Evolutionary conservation across 2,113 vertebrate genomes (phyloP).

Genomic region (Oostethus manadensis): DNA sequence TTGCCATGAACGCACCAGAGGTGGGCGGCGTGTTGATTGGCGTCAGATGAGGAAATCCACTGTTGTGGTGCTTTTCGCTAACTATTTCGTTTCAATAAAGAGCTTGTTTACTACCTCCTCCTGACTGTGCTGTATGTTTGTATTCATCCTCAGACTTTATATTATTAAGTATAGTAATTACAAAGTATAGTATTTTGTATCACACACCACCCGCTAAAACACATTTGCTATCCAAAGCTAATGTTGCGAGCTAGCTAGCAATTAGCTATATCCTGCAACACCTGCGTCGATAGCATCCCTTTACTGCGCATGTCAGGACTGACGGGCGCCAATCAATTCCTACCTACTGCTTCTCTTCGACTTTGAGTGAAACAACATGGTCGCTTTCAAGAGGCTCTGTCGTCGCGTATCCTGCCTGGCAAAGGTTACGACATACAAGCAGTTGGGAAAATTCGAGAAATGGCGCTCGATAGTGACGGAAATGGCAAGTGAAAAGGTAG

Average conservation of each 20-base stretch:
- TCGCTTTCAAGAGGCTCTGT: conserved; percentile 30
- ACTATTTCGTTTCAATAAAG: too few relatives aligned
- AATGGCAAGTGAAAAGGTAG: conserved; percentile 19
- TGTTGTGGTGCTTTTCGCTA: too few relatives aligned
- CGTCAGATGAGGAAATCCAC: too few relatives aligned
- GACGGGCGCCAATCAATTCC: not conserved
- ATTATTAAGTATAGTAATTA: too few relatives aligned
- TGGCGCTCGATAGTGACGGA: not conserved
- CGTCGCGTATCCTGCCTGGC: conserved; percentile 28
- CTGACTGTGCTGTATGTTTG: too few relatives aligned
- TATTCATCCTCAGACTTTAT: too few relatives aligned
- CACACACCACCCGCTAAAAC: not conserved
- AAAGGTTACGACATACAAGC: conserved; percentile 24
- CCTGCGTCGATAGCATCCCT: not conserved
- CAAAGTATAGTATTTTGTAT: too few relatives aligned
- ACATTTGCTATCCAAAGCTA: not conserved
- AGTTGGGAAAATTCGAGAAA: conserved; percentile 29
- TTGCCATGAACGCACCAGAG: too few relatives aligned
- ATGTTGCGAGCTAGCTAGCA: not conserved
- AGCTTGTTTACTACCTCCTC: too few relatives aligned
- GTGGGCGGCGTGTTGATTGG: too few relatives aligned
- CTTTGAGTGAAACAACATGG: conserved; percentile 28
- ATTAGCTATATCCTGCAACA: not conserved
- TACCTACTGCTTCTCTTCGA: not conserved
- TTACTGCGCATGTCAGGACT: conserved; percentile 13